Conservation (phyloP, 2,797 vertebrate genomes). For the Mionectes olivaceus region DNA sequence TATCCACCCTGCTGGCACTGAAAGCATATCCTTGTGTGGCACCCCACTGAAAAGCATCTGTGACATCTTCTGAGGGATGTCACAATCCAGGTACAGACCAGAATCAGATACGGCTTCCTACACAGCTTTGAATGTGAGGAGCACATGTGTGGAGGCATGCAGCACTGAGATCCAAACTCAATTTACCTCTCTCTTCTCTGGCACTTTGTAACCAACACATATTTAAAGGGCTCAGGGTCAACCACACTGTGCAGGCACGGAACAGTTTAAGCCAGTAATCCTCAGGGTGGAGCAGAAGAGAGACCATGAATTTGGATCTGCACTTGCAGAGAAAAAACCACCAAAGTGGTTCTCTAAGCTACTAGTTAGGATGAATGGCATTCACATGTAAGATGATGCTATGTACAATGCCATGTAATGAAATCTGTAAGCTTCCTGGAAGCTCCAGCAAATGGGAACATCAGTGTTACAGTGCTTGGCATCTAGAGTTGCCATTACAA, state of each 20-base stretch:
- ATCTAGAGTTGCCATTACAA: neutral
- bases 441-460: neutral
- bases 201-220: neutral
- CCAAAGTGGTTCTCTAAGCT: neutral
- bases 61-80: neutral
- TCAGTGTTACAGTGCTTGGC: neutral
- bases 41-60: neutral
- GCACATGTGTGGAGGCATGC: accelerated
- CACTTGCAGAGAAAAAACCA: neutral
- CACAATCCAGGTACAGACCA: neutral
- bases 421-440: neutral
- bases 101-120: neutral
- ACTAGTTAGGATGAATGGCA: neutral
- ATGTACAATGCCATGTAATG: neutral
- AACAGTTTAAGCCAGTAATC: neutral
- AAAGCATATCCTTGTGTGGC: neutral
- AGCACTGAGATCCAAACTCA: neutral
- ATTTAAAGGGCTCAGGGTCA: neutral
- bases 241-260: neutral
- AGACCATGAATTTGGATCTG: neutral
- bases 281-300: neutral
- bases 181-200: neutral
- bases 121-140: neutral
- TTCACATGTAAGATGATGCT: neutral
- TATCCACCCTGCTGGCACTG: neutral